Percentiles rank a stretch among this genome's conserved stretches.
Evolutionary conservation across 2,113 vertebrate genomes (phyloP).

Genomic region (Podarcis muralis): DNA sequence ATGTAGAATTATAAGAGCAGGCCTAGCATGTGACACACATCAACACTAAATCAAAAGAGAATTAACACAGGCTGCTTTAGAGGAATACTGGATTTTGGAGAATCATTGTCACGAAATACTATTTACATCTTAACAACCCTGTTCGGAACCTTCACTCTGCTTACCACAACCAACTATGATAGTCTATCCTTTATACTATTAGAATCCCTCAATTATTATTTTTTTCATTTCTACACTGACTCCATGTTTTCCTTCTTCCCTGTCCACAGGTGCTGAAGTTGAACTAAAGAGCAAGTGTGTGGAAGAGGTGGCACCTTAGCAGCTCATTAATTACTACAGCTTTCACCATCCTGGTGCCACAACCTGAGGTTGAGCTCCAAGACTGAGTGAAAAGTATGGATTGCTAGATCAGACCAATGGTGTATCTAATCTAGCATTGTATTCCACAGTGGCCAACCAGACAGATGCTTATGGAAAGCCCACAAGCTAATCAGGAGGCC

Average conservation of each 20-base stretch:
- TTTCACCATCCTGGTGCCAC: no score
- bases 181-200: not conserved
- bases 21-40: not conserved
- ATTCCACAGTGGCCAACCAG: not conserved
- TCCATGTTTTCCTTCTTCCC: not conserved
- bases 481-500: no score
- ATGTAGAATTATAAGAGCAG: fast-evolving
- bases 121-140: not conserved
- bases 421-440: no score
- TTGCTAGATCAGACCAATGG: not conserved
- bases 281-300: no score
- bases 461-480: not conserved
- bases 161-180: not conserved
- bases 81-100: not conserved
- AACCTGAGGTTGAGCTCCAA: no score
- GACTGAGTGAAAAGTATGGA: no score
- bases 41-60: not conserved
- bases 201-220: not conserved
- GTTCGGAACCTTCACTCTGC: not conserved
- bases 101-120: not conserved
- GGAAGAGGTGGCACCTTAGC: no score
- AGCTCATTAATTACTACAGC: no score
- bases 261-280: not conserved
- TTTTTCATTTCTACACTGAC: not conserved
- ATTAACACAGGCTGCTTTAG: not conserved